These are phyloP conservation scores for Drosophila incognita DNA, from an alignment of 2,888 invertebrate species.

Conservation along the genomic window DNA sequence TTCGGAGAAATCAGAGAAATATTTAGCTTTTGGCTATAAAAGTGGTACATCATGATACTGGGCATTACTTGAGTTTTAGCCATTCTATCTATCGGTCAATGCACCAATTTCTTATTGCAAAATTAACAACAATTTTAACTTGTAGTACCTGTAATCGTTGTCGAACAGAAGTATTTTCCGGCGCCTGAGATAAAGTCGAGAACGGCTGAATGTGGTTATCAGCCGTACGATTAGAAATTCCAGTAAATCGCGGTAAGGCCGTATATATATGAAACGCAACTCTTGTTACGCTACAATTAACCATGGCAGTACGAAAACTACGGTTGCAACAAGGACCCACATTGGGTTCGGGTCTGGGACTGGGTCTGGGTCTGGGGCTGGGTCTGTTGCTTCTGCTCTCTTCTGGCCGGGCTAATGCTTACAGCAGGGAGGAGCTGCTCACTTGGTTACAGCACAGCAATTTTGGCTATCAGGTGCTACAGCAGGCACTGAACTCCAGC, in stretches of 20 bases:
- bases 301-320: constrained; percentile 53
- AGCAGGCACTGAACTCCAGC: constrained; percentile 31
- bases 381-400: neutral
- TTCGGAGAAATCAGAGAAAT: neutral
- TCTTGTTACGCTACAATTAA: constrained; percentile 45
- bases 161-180: neutral
- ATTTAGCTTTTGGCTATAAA: neutral
- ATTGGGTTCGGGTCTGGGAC: neutral
- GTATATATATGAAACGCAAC: constrained; percentile 65
- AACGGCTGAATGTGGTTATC: constrained; percentile 39
- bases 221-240: constrained; percentile 51
- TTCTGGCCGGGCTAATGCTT: constrained; percentile 8
- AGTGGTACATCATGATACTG: neutral
- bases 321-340: neutral
- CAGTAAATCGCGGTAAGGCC: constrained; percentile 39
- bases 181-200: constrained; percentile 44
- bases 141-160: constrained; percentile 15
- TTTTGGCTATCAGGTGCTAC: constrained; percentile 66
- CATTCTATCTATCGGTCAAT: constrained; percentile 56
- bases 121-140: constrained; percentile 17
- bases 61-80: constrained; percentile 3
- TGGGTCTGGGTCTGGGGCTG: neutral
- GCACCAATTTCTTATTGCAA: constrained; percentile 33
- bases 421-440: constrained; percentile 46
- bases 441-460: constrained; percentile 69